phyloP scores from a whole-genome alignment of 2,113 vertebrate species.

The Ceratotherium simum region DNA sequence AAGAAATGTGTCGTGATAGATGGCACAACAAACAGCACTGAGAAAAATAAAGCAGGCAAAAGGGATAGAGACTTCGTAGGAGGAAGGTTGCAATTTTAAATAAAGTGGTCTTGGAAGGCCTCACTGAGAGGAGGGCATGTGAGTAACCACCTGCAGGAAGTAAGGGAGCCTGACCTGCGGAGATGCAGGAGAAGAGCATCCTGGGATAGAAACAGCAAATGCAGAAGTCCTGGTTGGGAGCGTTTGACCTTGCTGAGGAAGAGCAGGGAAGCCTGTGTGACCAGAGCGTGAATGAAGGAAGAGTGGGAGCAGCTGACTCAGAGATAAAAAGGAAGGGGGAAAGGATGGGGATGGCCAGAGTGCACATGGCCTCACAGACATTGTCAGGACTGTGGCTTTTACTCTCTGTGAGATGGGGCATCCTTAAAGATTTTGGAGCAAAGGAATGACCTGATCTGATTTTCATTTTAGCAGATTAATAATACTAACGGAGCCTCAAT shows the following conservation, averaged over 20 bases:
- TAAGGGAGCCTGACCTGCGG: not conserved
- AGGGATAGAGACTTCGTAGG: not conserved
- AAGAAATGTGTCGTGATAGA: not conserved
- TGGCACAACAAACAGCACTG: not conserved
- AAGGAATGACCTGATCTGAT: not conserved
- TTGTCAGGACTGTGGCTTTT: not conserved
- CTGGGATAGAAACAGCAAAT: not conserved
- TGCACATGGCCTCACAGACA: not conserved
- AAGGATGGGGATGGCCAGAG: rapidly evolving
- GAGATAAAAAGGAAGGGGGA: not conserved
- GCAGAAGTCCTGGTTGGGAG: not conserved
- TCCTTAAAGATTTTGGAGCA: not conserved
- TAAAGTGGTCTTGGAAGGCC: not conserved
- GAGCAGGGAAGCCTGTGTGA: not conserved
- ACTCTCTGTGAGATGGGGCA: not conserved
- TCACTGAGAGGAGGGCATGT: not conserved
- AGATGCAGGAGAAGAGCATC: rapidly evolving
- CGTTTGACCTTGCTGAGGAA: not conserved
- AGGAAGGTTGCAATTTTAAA: not conserved
- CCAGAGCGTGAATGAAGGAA: not conserved
- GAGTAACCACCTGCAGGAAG: not conserved
- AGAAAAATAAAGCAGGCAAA: not conserved
- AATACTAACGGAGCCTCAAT: not conserved
- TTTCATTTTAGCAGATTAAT: not conserved
- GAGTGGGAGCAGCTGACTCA: not conserved